Conservation (phyloP, 2,113 vertebrate genomes). For the Okapia johnstoni region DNA sequence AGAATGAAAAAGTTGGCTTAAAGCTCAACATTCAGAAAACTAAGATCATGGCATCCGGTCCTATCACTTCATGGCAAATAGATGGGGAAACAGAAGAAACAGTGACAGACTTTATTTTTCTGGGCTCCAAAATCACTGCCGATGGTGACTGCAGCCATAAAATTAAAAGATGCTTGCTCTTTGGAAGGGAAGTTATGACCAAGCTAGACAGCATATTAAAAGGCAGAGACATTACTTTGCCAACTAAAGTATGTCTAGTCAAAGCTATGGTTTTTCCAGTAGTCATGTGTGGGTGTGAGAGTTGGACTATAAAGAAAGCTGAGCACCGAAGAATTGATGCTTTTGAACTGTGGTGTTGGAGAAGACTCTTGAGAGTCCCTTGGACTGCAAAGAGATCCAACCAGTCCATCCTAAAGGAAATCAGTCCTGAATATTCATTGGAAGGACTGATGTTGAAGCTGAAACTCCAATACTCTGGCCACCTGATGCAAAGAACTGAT, state of each 20-base stretch:
- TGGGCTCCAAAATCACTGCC: neutral
- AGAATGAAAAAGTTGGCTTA: neutral
- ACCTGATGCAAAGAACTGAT: neutral
- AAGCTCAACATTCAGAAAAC: neutral
- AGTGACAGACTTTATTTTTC: neutral
- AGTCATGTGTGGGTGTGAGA: neutral
- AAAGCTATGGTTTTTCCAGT: neutral
- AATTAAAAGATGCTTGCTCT: neutral
- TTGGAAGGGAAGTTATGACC: neutral
- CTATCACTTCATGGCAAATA: neutral
- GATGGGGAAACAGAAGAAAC: neutral
- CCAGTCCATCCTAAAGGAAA: neutral
- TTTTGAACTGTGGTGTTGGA: neutral
- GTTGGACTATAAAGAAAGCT: neutral
- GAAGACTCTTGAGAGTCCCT: neutral
- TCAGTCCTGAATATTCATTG: neutral
- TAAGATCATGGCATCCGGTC: neutral
- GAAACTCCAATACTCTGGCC: neutral
- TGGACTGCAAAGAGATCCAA: neutral
- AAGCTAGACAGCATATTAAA: neutral
- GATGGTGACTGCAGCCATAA: neutral
- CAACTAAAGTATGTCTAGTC: neutral
- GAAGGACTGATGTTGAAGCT: neutral
- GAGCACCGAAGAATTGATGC: neutral
- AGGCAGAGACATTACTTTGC: neutral